These are phyloP conservation scores for Aeoliscus strigatus DNA, from an alignment of 2,797 vertebrate genomes.

Conservation along the genomic window DNA sequence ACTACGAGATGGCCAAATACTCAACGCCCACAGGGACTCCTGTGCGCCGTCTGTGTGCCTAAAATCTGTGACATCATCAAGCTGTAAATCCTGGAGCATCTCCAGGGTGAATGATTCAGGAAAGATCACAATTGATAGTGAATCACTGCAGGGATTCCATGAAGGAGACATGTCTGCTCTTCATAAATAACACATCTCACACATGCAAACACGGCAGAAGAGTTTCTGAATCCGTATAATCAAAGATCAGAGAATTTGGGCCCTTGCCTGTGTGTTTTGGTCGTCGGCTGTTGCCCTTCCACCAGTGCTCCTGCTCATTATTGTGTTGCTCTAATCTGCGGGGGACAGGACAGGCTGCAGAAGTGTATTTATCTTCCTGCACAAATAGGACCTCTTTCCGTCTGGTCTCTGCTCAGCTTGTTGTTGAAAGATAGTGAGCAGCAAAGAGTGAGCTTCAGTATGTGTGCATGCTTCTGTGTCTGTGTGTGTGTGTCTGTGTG, in stretches of 20 bases:
- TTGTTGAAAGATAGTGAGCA: constrained; percentile 80
- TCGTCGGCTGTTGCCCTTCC: constrained; percentile 61
- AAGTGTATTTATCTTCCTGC: constrained; percentile 78
- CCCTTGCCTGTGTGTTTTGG: constrained; percentile 48
- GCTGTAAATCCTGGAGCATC: constrained; percentile 27
- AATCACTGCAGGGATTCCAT: constrained; percentile 10
- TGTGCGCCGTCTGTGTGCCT: constrained; percentile 4
- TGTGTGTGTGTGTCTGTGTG: constrained; percentile 16
- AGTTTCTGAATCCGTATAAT: no score
- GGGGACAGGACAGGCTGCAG: constrained; percentile 69
- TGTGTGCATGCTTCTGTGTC: constrained; percentile 17
- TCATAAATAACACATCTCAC: constrained; percentile 1
- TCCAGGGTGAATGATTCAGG: constrained; percentile 22
- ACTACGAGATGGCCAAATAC: constrained; percentile 23
- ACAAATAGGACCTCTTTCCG: constrained; percentile 78
- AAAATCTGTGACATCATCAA: constrained; percentile 30
- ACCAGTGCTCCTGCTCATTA: constrained; percentile 64
- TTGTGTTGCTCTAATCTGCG: constrained; percentile 73
- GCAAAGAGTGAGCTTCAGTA: constrained; percentile 50
- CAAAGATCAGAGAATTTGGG: no score
- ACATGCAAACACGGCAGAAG: neutral
- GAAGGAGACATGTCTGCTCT: neutral
- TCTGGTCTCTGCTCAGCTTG: constrained; percentile 75
- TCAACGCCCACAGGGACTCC: constrained; percentile 15
- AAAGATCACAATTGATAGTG: constrained; percentile 6